Evolutionary conservation across 2,113 vertebrate species (phyloP).

Genomic region (Pyxicephalus adspersus): DNA sequence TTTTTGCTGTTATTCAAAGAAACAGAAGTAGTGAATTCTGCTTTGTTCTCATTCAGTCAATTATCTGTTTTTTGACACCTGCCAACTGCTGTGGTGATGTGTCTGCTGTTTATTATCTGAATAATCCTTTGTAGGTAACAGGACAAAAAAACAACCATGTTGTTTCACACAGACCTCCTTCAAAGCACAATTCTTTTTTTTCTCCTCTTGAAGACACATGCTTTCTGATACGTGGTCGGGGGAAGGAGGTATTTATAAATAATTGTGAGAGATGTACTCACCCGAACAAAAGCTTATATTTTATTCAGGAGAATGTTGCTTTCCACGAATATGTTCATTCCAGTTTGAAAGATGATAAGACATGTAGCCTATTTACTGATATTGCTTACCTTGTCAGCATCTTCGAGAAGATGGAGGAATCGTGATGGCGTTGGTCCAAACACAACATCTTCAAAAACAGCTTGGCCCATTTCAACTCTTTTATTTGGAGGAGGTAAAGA

Average conservation of each 20-base stretch:
- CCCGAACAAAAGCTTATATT: background rate
- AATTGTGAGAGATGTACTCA: conserved; percentile 9
- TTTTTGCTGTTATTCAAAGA: conserved; percentile 41
- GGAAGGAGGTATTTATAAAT: background rate
- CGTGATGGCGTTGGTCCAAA: conserved; percentile 58
- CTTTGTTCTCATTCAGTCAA: conserved; percentile 40
- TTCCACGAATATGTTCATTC: background rate
- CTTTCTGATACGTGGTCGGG: background rate
- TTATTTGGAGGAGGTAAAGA: background rate
- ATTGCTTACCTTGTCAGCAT: conserved; percentile 57
- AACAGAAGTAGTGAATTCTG: conserved; percentile 27
- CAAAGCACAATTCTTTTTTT: conserved; percentile 25
- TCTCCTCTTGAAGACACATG: conserved; percentile 3
- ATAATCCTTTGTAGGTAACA: conserved; percentile 43
- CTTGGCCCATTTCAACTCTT: conserved; percentile 48
- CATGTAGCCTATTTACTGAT: background rate
- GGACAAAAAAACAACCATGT: conserved; percentile 40
- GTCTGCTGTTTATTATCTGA: conserved; percentile 45
- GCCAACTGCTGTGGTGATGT: conserved; percentile 32
- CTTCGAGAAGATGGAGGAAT: conserved; percentile 50
- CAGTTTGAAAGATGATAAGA: background rate
- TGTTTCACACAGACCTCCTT: conserved; percentile 41
- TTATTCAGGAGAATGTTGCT: conserved; percentile 16
- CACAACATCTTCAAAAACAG: conserved; percentile 58
- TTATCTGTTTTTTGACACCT: conserved; percentile 49